These are phyloP conservation scores for Polydesmus complanatus DNA, from an alignment of 2,888 invertebrate genomes.

Conservation along the genomic window DNA sequence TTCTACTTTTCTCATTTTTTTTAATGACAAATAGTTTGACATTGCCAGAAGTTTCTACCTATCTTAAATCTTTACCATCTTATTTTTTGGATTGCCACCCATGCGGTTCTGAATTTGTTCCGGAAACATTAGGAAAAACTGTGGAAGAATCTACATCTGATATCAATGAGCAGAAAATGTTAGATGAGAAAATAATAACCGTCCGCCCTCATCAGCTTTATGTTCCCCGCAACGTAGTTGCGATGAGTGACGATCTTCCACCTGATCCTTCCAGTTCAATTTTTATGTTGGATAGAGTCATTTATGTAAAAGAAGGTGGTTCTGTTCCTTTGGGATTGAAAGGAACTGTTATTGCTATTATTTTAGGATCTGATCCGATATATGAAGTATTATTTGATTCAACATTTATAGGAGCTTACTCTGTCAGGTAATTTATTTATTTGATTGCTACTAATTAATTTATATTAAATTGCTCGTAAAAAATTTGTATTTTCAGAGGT, in stretches of 20 bases:
- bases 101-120: neutral
- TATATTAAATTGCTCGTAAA: neutral
- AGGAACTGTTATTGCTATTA: constrained; percentile 66
- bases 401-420: constrained; percentile 51
- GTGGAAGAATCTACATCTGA: constrained; percentile 25
- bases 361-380: constrained; percentile 35
- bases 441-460: constrained; percentile 24
- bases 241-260: constrained; percentile 35
- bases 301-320: constrained; percentile 57
- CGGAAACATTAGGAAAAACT: constrained; percentile 13
- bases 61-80: neutral
- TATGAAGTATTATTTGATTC: constrained; percentile 73
- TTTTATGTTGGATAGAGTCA: constrained; percentile 70
- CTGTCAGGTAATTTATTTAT: constrained; percentile 34
- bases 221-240: constrained; percentile 31
- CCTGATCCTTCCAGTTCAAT: constrained; percentile 51
- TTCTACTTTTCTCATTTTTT: no score
- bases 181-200: constrained; percentile 39
- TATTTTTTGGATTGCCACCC: neutral
- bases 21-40: no score
- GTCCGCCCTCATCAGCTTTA: constrained; percentile 65
- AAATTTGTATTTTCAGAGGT: constrained; percentile 26
- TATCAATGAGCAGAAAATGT: constrained; percentile 9
- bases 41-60: neutral
- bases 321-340: constrained; percentile 65